phyloP scores from a whole-genome alignment of 2,888 invertebrate species.

The Dasysyrphus albostriatus region DNA sequence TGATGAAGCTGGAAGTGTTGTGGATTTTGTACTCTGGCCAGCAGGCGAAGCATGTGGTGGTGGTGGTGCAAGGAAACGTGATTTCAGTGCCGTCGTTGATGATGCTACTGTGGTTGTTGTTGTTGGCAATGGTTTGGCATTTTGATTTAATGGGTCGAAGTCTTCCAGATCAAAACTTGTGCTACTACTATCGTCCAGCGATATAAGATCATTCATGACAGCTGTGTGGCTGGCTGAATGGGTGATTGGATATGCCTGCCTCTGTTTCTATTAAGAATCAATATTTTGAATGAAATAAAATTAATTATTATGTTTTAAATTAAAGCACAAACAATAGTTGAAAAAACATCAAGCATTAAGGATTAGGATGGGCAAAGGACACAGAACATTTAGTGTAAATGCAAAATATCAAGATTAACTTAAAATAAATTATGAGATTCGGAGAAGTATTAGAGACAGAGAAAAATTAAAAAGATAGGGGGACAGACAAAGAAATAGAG shows the following conservation, averaged over 20 bases:
- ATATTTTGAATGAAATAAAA: slow-evolving; percentile 23
- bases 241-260: slow-evolving; percentile 68
- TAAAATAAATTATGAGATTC: slow-evolving; percentile 33
- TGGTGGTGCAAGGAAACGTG: slow-evolving; percentile 54
- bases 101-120: slow-evolving; percentile 52
- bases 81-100: slow-evolving; percentile 58
- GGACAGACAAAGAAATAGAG: slow-evolving; percentile 8
- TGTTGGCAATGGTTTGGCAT: slow-evolving; percentile 83
- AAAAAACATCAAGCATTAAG: slow-evolving; percentile 50
- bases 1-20: slow-evolving; percentile 80
- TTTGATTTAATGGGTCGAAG: slow-evolving; percentile 87
- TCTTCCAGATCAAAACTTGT: slow-evolving; percentile 87
- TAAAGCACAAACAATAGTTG: slow-evolving; percentile 1
- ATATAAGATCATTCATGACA: slow-evolving; percentile 86
- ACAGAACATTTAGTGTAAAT: slow-evolving; percentile 59
- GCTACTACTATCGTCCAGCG: slow-evolving; percentile 88
- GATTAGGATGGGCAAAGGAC: slow-evolving; percentile 40
- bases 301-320: slow-evolving; percentile 1
- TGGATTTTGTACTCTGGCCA: slow-evolving; percentile 78
- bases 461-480: slow-evolving; percentile 3
- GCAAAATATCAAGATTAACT: slow-evolving; percentile 58
- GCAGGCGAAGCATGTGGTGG: slow-evolving; percentile 45
- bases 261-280: slow-evolving; percentile 64
- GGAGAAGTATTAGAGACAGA: slow-evolving; percentile 10
- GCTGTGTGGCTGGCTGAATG: slow-evolving; percentile 71